phyloP scores from a whole-genome alignment of 2,888 invertebrate genomes.

The Apamea epomidion region DNA sequence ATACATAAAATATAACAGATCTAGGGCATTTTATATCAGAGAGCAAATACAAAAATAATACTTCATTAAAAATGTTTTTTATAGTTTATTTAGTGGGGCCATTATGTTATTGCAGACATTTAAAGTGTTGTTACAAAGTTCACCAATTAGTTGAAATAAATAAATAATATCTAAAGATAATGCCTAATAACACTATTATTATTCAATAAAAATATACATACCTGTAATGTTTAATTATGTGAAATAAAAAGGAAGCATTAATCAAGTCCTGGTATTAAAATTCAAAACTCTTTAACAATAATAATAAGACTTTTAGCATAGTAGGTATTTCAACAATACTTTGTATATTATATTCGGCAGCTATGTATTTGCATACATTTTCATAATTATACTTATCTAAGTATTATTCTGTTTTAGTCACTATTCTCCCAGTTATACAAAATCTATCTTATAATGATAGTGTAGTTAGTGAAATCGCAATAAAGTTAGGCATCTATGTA shows the following conservation, averaged over 20 bases:
- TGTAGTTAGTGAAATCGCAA: slow-evolving; percentile 85
- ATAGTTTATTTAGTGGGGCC: slow-evolving; percentile 9
- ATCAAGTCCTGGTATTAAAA: slow-evolving; percentile 18
- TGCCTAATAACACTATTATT: not conserved
- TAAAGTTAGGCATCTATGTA: slow-evolving; percentile 76
- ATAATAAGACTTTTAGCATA: not conserved
- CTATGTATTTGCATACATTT: slow-evolving; percentile 40
- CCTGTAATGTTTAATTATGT: slow-evolving; percentile 1
- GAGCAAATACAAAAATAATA: not conserved
- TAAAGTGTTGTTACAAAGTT: not conserved
- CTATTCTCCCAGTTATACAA: slow-evolving; percentile 60
- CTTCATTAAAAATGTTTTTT: not conserved
- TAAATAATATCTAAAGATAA: not conserved
- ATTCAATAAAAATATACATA: slow-evolving; percentile 10
- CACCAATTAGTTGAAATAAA: not conserved
- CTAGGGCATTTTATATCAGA: not conserved
- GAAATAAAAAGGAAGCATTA: slow-evolving; percentile 5
- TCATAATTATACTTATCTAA: slow-evolving; percentile 31
- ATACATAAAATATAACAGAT: not conserved
- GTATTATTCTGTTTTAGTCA: slow-evolving; percentile 45
- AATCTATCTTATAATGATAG: slow-evolving; percentile 24
- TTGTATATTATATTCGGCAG: slow-evolving; percentile 33
- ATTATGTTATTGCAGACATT: slow-evolving; percentile 21
- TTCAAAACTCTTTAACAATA: not conserved
- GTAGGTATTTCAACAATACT: slow-evolving; percentile 19